Conservation (phyloP, 1,140 invertebrate species). For the Coenobita brevimanus region DNA sequence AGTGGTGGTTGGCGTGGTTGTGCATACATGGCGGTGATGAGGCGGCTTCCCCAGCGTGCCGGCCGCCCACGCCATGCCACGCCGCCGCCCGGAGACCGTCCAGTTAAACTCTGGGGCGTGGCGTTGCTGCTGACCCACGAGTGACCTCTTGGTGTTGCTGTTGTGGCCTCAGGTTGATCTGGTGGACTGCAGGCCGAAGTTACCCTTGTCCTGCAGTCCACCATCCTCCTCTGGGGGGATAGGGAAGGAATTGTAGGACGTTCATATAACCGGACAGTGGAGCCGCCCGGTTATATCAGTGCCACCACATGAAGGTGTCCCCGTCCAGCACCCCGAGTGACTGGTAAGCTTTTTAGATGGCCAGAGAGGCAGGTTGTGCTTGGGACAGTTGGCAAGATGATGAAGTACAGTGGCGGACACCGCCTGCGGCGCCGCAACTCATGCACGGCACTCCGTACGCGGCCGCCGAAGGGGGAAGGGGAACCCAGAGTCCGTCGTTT, state of each 20-base stretch:
- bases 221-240: too few species aligned
- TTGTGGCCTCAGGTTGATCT: too few species aligned
- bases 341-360: conserved; percentile 41
- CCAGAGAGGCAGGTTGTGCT: conserved; percentile 16
- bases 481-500: conserved; percentile 58
- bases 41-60: conserved; percentile 8
- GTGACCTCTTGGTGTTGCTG: not conserved
- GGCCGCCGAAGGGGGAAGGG: conserved; percentile 50
- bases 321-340: conserved; percentile 3
- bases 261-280: too few species aligned
- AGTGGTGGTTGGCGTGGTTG: too few species aligned
- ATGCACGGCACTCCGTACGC: conserved; percentile 61
- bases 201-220: too few species aligned
- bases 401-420: conserved; percentile 65
- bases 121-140: conserved; percentile 22
- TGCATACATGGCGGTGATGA: too few species aligned
- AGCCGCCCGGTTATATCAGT: too few species aligned
- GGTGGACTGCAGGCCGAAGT: too few species aligned
- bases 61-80: not conserved
- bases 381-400: conserved; percentile 57
- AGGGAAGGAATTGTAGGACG: too few species aligned
- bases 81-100: conserved; percentile 18
- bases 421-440: conserved; percentile 66
- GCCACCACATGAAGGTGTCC: too few species aligned
- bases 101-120: conserved; percentile 35